Evolutionary conservation across 2,888 invertebrate genomes (phyloP).

Genomic region (Epinotia demarniana): DNA sequence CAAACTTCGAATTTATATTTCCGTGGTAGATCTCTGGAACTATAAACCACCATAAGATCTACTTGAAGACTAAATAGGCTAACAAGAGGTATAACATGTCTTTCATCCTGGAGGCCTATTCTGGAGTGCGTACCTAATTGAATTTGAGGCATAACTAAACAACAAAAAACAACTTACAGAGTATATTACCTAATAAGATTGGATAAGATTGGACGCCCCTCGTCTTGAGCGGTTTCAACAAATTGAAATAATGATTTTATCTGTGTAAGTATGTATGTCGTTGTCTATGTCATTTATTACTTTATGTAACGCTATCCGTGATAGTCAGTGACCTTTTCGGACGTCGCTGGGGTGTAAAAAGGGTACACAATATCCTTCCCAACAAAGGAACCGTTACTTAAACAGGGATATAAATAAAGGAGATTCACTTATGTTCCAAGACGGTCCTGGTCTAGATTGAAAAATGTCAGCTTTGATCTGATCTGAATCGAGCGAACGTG

Average conservation of each 20-base stretch:
- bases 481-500: slow-evolving; percentile 20
- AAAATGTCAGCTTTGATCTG: slow-evolving; percentile 13
- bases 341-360: slow-evolving; percentile 36
- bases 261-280: not conserved
- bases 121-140: too few relatives aligned
- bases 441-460: slow-evolving; percentile 6
- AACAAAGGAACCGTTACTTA: slow-evolving; percentile 37
- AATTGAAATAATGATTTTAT: not conserved
- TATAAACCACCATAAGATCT: too few relatives aligned
- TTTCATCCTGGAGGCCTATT: not conserved
- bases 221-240: too few relatives aligned
- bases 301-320: slow-evolving; percentile 14
- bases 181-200: too few relatives aligned
- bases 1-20: too few relatives aligned
- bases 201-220: too few relatives aligned
- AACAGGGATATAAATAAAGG: slow-evolving; percentile 15
- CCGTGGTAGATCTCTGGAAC: too few relatives aligned
- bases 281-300: not conserved
- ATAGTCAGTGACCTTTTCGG: slow-evolving; percentile 35
- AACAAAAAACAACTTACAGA: too few relatives aligned
- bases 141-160: too few relatives aligned
- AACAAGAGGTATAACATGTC: not conserved
- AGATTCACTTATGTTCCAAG: slow-evolving; percentile 17
- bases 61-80: too few relatives aligned
- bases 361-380: slow-evolving; percentile 36